A percentile compares a stretch with the other conserved stretches of the same genome.
Evolutionary conservation across 2,113 vertebrate species (phyloP).

Genomic region (Pterocles gutturalis): DNA sequence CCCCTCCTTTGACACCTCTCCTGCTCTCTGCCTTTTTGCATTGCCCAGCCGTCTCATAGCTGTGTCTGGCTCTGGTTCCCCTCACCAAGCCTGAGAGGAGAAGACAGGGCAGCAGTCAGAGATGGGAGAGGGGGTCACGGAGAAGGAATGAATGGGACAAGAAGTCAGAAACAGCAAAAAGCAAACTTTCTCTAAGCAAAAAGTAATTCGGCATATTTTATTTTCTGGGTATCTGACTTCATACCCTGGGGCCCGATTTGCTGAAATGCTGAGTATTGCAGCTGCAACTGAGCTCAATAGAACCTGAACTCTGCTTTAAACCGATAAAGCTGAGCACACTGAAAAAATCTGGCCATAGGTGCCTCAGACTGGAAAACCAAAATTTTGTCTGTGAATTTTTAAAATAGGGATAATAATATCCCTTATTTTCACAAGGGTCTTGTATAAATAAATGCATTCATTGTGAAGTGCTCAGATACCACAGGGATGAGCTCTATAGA

Average conservation of each 20-base stretch:
- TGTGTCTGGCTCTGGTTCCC: neutral
- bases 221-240: neutral
- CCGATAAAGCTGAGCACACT: slow-evolving; percentile 12
- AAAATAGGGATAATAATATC: slow-evolving; percentile 31
- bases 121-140: neutral
- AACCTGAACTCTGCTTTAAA: slow-evolving; percentile 29
- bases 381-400: slow-evolving; percentile 16
- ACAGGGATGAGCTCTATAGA: neutral
- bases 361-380: neutral
- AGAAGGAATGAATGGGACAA: neutral
- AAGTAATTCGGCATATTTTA: neutral
- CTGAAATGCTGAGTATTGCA: slow-evolving; percentile 28
- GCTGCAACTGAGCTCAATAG: slow-evolving; percentile 10
- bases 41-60: no score
- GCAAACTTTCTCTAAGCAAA: neutral
- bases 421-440: slow-evolving; percentile 12
- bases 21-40: neutral
- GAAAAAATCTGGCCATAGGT: slow-evolving; percentile 6
- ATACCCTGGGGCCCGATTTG: neutral
- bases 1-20: fast-evolving
- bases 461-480: neutral
- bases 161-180: neutral
- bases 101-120: neutral
- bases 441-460: slow-evolving; percentile 46
- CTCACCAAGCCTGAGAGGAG: neutral